Base-by-base conservation (phyloP, 2,113 vertebrate genomes). In the Amazona guildingii region DNA sequence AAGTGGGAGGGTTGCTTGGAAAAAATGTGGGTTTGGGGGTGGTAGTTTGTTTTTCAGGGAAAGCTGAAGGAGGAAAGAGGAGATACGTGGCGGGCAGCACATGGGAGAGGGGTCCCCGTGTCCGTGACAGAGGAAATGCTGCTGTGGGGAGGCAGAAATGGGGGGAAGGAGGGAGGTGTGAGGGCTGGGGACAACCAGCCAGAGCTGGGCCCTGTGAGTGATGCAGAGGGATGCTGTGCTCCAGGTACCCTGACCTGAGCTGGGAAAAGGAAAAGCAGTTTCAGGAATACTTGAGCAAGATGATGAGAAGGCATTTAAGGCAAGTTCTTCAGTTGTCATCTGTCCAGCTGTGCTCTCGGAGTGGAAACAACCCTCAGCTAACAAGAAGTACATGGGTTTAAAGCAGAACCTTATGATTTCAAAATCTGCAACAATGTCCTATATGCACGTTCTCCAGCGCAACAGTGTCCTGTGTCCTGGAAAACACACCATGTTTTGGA, bases 1-100 rank as follows among this genome's bases (percentile, higher is more conserved):
- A 97, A 86, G 95, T 96, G 73, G 95, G 96, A 95, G 92, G 95
- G 80, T 74, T 94, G 95, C 85, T 86, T 94, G 96, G 94, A 92
- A 95, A 96, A 96, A 88, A 75, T 82, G 62, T 72, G 62, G 39
- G 89, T 87, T 95, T 95, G 94, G 62, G 92, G 93, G 90, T 93
- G 95, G 95, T 76, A 54, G 88, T 70, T 94, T 97, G 90, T 96
- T 96, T 96, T 96, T 88, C 85, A 96, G 73, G 73, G 52, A 95
- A 90, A 49, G 17, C 31, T 81, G 64, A 72, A 90, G 92, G 76
- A 97, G 75, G 61, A 94, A 68, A 52, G 62, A 73, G 57, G 52
- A 83, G 77, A 11, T 83, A 72, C 28, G 37, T 0, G 19, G 39
- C 10, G 3, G 44, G 88, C 78, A 91, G 78, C 69, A 70, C 69